Conservation (phyloP, 2,113 vertebrate genomes). For the Pipra filicauda region DNA sequence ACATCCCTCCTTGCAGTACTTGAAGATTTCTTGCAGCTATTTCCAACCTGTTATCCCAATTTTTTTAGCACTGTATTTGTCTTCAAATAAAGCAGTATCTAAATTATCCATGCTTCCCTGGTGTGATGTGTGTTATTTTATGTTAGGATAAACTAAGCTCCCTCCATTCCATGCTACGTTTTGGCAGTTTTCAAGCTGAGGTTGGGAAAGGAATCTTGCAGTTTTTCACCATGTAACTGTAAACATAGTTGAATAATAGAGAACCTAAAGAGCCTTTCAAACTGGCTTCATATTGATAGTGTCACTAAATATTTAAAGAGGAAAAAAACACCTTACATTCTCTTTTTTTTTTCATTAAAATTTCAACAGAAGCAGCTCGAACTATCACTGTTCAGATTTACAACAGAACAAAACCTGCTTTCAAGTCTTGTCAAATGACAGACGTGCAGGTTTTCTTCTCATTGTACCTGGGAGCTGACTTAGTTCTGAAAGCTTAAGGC, state of each 20-base stretch:
- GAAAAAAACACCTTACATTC: background rate
- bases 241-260: background rate
- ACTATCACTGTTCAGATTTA: background rate
- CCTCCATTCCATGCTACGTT: background rate
- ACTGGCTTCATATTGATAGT: background rate
- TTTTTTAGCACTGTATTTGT: background rate
- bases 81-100: background rate
- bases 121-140: background rate
- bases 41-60: background rate
- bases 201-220: background rate
- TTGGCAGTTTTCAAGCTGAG: background rate
- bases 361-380: background rate
- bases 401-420: background rate
- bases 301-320: background rate
- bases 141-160: background rate
- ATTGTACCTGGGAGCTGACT: background rate
- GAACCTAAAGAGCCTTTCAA: background rate
- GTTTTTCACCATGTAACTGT: background rate
- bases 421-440: background rate
- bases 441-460: background rate
- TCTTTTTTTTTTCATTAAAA: background rate
- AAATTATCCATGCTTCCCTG: background rate
- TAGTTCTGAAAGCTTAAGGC: background rate
- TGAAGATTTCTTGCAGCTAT: background rate
- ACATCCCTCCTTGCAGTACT: background rate